These are phyloP conservation scores for Cynaeus angustus DNA, from an alignment of 2,888 invertebrate species.

Conservation along the genomic window DNA sequence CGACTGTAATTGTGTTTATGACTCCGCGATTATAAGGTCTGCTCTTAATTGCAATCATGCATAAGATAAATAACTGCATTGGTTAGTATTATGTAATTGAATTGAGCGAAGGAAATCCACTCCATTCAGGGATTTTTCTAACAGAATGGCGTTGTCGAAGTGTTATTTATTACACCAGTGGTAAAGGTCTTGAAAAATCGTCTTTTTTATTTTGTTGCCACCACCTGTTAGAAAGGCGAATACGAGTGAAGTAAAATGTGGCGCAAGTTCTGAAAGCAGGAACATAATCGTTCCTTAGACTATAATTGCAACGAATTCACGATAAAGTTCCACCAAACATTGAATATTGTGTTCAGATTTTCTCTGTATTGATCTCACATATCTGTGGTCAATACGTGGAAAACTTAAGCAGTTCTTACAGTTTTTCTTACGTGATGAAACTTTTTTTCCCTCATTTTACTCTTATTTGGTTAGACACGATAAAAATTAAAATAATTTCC, in stretches of 20 bases:
- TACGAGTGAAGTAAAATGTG: constrained; percentile 1
- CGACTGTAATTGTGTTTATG: constrained; percentile 29
- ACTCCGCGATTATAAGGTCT: constrained; percentile 10
- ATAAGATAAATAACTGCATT: constrained; percentile 21
- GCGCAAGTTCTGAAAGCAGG: background rate
- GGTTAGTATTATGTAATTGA: constrained; percentile 15
- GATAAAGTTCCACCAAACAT: too few relatives aligned
- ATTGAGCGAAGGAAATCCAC: constrained; percentile 13
- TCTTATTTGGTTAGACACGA: too few relatives aligned
- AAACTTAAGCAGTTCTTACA: too few relatives aligned
- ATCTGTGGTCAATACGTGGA: too few relatives aligned
- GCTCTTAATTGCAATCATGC: constrained; percentile 24
- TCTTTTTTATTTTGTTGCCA: constrained; percentile 9
- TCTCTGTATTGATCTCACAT: too few relatives aligned
- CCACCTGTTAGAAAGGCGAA: constrained; percentile 9
- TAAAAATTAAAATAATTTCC: background rate
- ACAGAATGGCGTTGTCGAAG: background rate
- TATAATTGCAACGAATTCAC: too few relatives aligned
- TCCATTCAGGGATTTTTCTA: constrained; percentile 6
- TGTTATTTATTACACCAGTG: constrained; percentile 9
- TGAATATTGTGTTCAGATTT: too few relatives aligned
- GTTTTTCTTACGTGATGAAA: too few relatives aligned
- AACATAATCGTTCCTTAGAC: too few relatives aligned
- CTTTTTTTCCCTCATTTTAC: too few relatives aligned
- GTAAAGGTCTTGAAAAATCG: constrained; percentile 7